Conservation (phyloP, 2,113 vertebrate species). For the Heptranchias perlo region DNA sequence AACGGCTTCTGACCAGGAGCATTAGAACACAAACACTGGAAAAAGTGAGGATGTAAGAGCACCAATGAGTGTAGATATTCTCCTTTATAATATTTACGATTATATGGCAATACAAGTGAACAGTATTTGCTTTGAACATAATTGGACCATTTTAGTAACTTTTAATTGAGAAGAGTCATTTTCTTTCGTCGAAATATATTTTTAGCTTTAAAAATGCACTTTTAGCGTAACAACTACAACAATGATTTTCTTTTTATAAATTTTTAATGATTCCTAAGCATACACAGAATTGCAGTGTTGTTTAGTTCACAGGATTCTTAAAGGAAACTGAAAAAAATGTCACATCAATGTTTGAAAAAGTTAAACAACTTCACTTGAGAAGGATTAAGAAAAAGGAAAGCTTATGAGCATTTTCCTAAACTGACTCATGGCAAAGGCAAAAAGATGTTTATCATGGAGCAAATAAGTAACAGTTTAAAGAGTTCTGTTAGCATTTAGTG, state of each 20-base stretch:
- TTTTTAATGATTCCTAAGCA: neutral
- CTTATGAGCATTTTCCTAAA: neutral
- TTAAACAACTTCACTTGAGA: neutral
- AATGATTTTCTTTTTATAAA: neutral
- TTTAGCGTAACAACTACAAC: neutral
- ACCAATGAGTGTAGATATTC: neutral
- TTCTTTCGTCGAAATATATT: neutral
- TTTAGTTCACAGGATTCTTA: neutral
- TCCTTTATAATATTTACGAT: neutral
- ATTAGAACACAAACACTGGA: neutral
- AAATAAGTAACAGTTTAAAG: slow-evolving; percentile 11
- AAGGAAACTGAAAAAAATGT: neutral
- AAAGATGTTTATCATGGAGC: neutral
- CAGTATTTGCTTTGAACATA: neutral
- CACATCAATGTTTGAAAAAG: too few species aligned
- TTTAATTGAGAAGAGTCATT: neutral
- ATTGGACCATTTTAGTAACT: neutral
- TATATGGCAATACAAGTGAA: neutral
- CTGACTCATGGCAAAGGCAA: neutral
- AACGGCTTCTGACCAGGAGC: neutral
- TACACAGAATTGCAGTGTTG: neutral
- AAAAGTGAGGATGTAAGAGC: neutral
- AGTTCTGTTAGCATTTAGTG: neutral
- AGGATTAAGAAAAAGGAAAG: neutral
- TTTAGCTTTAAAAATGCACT: neutral